These are phyloP conservation scores for Myopa tessellatipennis DNA, from an alignment of 2,888 invertebrate species.

Conservation along the genomic window DNA sequence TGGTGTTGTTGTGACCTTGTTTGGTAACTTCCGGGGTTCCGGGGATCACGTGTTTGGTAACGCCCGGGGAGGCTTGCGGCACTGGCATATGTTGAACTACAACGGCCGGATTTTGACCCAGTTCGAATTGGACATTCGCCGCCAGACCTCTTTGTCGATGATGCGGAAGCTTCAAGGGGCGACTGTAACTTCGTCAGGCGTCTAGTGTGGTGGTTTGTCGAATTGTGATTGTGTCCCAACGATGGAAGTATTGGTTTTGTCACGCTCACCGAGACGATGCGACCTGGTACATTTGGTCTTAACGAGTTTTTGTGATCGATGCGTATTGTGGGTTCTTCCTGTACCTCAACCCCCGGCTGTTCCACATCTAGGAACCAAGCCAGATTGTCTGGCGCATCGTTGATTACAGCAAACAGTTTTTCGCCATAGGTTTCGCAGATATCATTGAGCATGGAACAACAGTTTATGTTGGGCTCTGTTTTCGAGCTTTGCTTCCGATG, in stretches of 20 bases:
- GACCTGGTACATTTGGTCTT: slow-evolving; percentile 59
- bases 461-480: slow-evolving; percentile 60
- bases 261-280: too few species aligned
- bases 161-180: too few species aligned
- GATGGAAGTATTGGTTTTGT: too few species aligned
- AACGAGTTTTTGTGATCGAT: slow-evolving; percentile 67
- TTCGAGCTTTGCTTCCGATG: slow-evolving; percentile 36
- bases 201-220: too few species aligned
- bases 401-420: slow-evolving; percentile 62
- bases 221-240: too few species aligned
- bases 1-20: slow-evolving; percentile 24
- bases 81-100: slow-evolving; percentile 1
- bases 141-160: too few species aligned
- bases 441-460: slow-evolving; percentile 64
- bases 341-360: too few species aligned
- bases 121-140: too few species aligned
- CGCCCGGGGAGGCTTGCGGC: slow-evolving; percentile 48
- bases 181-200: too few species aligned
- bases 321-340: slow-evolving; percentile 55
- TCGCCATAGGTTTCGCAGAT: slow-evolving; percentile 67
- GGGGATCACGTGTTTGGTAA: slow-evolving; percentile 59
- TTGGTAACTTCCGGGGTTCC: too few species aligned
- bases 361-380: slow-evolving; percentile 60
- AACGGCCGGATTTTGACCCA: too few species aligned
- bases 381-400: slow-evolving; percentile 64